Evolutionary conservation across 2,797 vertebrate species (phyloP), one percentile per base, ranked within the genome.

Genomic region (Paedocypris micromegethes): DNA sequence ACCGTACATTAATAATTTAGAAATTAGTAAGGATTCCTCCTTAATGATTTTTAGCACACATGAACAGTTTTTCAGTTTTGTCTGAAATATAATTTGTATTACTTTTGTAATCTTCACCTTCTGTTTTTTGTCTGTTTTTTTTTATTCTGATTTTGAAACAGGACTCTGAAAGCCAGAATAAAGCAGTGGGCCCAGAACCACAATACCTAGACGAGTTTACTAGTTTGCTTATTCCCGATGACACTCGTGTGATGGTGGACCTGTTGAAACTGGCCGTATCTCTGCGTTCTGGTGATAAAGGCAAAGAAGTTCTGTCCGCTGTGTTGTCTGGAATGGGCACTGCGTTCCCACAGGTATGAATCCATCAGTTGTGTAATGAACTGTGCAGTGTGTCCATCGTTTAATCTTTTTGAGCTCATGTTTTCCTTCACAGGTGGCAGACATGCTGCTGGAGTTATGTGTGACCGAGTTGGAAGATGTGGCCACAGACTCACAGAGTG

Each of bases 391-490:
- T 23, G 23, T 23, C 23, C 23, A 23, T 23, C 23, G 1, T 23
- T 23, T 23, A 23, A 23, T 23, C 23, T 23, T 23, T 23, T 23
- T 23, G 23, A 23, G 23, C 23, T 23, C 23, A 23, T 23, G 23
- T 23, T 23, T 23, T 23, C 23, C 1, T 1, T 8, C 8, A 5
- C 83, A 99, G 97, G 96, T 99, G 70, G 96, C 96, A 3, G 96
- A 99, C 79, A 98, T 98, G 94, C 78, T 99, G 64, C 78, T 98
- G 85, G 97, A 99, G 81, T 80, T 99, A 45, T 99, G 97, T 45
- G 97, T 99, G 75, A 99, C 97, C 0, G 96, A 99, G 80, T 66
- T 99, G 67, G 97, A 99, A 83, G 97, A 99, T 0, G 97, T 99
- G 2, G 97, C 97, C 73, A 97, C 96, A 0, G 97, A 99, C 82